A percentile compares a stretch with the other conserved stretches of the same genome.
phyloP scores from a whole-genome alignment of 2,113 vertebrate genomes.

The Cinclus cinclus region DNA sequence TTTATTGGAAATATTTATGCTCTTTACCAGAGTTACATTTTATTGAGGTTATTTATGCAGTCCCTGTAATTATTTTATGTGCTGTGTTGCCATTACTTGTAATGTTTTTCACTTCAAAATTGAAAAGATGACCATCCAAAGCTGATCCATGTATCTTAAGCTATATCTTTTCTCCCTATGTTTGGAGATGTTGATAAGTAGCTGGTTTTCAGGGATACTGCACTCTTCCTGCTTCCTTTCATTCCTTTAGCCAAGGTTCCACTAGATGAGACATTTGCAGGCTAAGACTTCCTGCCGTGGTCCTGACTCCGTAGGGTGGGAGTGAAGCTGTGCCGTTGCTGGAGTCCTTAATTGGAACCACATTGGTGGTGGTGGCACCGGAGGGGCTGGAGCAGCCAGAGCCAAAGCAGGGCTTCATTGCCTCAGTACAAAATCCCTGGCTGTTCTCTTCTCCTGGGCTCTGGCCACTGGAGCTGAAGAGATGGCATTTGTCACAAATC shows the following conservation, averaged over 20 bases:
- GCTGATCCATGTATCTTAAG: neutral
- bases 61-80: neutral
- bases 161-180: neutral
- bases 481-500: neutral
- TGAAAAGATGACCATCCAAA: neutral
- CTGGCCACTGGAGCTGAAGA: neutral
- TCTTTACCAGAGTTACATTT: neutral
- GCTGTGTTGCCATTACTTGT: neutral
- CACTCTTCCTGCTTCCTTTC: constrained; percentile 74
- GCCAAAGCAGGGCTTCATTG: constrained; percentile 44
- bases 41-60: neutral
- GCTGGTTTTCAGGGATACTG: constrained; percentile 63
- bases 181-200: constrained; percentile 57
- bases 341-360: constrained; percentile 81
- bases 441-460: constrained; percentile 8
- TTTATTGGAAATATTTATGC: neutral
- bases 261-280: constrained; percentile 74
- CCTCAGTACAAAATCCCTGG: neutral
- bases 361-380: constrained; percentile 54
- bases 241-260: constrained; percentile 68
- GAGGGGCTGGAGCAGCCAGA: constrained; percentile 60
- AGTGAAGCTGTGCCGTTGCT: constrained; percentile 69
- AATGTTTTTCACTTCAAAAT: neutral
- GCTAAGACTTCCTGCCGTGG: constrained; percentile 77
- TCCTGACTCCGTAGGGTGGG: constrained; percentile 70